Evolutionary conservation across 2,888 invertebrate species (phyloP).

Genomic region (Trichopoda pennipes): DNA sequence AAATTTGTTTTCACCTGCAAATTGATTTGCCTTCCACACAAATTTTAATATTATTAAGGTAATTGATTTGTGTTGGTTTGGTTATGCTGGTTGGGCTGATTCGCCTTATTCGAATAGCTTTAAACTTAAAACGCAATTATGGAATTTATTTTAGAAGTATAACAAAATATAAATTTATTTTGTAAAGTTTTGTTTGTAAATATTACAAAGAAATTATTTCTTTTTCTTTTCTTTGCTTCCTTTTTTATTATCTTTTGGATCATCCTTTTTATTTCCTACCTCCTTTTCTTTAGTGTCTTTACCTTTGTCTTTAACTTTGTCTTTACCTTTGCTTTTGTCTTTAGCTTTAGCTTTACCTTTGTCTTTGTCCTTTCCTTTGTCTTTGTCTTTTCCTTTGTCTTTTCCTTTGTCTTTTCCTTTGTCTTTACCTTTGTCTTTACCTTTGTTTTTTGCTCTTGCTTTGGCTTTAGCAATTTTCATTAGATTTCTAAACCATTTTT

Average conservation of each 20-base stretch:
- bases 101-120: no score
- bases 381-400: no score
- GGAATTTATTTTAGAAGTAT: neutral
- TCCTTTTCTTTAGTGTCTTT: neutral
- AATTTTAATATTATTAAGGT: no score
- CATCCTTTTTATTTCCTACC: neutral
- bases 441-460: neutral
- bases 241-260: neutral
- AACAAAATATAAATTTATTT: constrained; percentile 13
- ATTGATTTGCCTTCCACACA: no score
- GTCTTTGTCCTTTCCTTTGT: neutral
- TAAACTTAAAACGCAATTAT: no score
- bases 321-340: neutral
- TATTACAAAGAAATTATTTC: neutral
- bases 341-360: neutral
- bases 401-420: no score
- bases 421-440: neutral
- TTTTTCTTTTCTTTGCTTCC: constrained; percentile 15
- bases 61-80: no score
- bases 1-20: no score
- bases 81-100: no score
- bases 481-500: constrained; percentile 50
- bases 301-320: neutral
- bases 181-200: constrained; percentile 21
- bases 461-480: neutral